A percentile compares a stretch with the other conserved stretches of the same genome.
Evolutionary conservation across 2,888 invertebrate species (phyloP).

Genomic region (Dicranocentrus wangi): DNA sequence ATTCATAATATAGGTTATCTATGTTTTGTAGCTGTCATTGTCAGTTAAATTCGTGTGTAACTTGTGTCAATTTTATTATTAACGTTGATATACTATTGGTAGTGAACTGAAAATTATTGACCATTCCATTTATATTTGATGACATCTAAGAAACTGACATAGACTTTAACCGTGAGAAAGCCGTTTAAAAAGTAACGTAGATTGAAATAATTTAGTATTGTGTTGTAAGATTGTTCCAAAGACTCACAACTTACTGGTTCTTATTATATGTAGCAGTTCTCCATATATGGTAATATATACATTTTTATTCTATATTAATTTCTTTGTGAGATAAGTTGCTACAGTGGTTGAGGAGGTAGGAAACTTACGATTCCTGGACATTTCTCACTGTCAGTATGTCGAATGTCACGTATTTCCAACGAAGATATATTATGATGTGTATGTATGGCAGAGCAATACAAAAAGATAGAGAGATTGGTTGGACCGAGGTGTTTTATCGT

Average conservation of each 20-base stretch:
- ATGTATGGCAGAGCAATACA: too few species aligned
- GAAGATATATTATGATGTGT: too few species aligned
- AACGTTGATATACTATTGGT: slow-evolving; percentile 22
- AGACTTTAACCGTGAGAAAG: slow-evolving; percentile 32
- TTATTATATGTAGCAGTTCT: slow-evolving; percentile 25
- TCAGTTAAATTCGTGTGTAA: neutral
- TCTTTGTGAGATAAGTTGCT: too few species aligned
- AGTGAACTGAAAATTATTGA: slow-evolving; percentile 45
- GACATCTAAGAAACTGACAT: slow-evolving; percentile 49
- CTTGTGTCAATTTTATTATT: slow-evolving; percentile 8
- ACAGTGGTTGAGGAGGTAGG: too few species aligned
- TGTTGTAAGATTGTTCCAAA: slow-evolving; percentile 50
- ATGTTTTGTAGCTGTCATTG: neutral
- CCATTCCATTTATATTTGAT: slow-evolving; percentile 58
- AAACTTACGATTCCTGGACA: too few species aligned
- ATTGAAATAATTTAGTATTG: slow-evolving; percentile 25
- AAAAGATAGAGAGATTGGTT: too few species aligned
- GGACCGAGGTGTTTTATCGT: too few species aligned
- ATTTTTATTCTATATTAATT: slow-evolving; percentile 20
- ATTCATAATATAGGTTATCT: neutral
- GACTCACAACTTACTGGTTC: slow-evolving; percentile 58
- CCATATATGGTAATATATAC: slow-evolving; percentile 6
- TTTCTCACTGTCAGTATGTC: too few species aligned
- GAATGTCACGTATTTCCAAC: too few species aligned
- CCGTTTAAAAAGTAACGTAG: neutral